Evolutionary conservation across 2,797 vertebrate species (phyloP), one percentile per base, ranked within the genome.

Genomic region (Loriculus beryllinus): DNA sequence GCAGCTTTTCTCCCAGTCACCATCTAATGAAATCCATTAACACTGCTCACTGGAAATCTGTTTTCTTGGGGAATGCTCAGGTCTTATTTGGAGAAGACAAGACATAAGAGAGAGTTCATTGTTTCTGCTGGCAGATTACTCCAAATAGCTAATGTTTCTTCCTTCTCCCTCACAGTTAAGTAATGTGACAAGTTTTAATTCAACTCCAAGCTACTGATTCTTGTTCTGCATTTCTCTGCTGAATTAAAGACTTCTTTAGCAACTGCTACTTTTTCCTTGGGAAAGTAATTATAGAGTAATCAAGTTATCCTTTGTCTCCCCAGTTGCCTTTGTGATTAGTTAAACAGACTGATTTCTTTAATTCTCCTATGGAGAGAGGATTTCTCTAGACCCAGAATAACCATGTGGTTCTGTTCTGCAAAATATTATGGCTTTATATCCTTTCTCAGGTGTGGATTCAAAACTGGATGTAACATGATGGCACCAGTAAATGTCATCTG

Each of bases 221-320:
- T 88, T 91, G 51, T 72, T 86, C 74, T 88, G 33, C 31, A 67
- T 92, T 88, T 90, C 77, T 90, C 63, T 88, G 59, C 28, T 90
- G 82, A 79, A 84, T 84, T 79, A 76, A 90, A 63, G 63, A 63
- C 15, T 60, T 72, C 59, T 91, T 93, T 88, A 92, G 63, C 43
- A 95, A 86, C 47, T 69, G 35, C 47, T 83, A 11, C 59, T 79
- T 91, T 86, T 91, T 22, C 15, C 51, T 91, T 72, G 22, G 39
- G 54, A 93, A 95, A 60, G 93, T 88, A 95, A 91, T 90, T 96
- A 92, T 40, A 69, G 47, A 95, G 42, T 72, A 76, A 93, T 95
- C 82, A 93, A 95, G 25, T 76, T 83, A 91, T 85, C 63, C 83
- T 63, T 94, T 15, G 4, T 76, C 63, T 91, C 59, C 54, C 54